Evolutionary conservation across 2,888 invertebrate genomes (phyloP), one percentile per base, ranked within the genome.

Genomic region (Autographa pulchrina): DNA sequence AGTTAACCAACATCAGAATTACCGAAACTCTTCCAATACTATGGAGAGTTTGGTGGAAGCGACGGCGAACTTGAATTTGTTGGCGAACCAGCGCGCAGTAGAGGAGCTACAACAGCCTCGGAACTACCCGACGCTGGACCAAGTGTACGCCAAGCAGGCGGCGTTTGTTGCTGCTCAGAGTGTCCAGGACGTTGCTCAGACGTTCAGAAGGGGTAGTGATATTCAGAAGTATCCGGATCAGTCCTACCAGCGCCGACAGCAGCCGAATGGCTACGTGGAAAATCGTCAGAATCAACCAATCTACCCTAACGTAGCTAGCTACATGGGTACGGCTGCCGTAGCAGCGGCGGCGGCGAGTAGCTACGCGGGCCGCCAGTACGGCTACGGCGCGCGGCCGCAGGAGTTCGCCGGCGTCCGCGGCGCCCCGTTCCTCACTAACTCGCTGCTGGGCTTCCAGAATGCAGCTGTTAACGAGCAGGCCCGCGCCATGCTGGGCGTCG

Each of bases 401-500:
- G 93, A 92, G 75, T 93, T 86, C 68, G 88, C 85, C 38, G 84
- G 85, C 41, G 83, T 92, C 68, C 88, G 92, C 48, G 91, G 89
- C 0, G 94, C 92, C 0, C 93, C 94, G 0, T 95, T 94, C 84
- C 87, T 94, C 78, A 89, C 93, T 0, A 94, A 94, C 56, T 95
- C 95, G 14, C 85, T 96, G 79, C 91, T 96, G 7, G 96, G 96
- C 63, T 96, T 96, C 85, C 96, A 96, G 86, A 95, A 96, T 84
- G 94, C 96, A 4, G 95, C 94, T 13, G 96, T 96, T 25, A 96
- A 96, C 78, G 96, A 96, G 79, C 96, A 96, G 85, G 96, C 96
- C 56, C 92, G 96, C 20, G 96, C 96, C 32, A 94, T 96, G 96
- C 91, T 96, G 25, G 96, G 95, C n/a, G 96, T 93, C 81, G 96